Evolutionary conservation across 2,797 vertebrate genomes (phyloP).

Genomic region (Nyctalus aviator): DNA sequence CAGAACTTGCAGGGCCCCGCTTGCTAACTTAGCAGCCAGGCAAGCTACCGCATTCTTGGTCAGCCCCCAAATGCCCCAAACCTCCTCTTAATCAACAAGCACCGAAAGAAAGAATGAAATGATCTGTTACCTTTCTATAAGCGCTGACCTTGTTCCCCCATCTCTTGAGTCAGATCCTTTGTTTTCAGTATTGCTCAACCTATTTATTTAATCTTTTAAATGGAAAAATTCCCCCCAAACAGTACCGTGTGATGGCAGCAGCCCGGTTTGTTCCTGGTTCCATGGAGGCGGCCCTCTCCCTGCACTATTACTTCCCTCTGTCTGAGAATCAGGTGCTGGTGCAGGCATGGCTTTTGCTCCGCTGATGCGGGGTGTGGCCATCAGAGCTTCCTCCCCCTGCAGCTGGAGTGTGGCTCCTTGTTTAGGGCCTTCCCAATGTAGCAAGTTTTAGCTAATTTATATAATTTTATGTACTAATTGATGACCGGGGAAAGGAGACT

Average conservation of each 20-base stretch:
- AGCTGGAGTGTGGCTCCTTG: not conserved
- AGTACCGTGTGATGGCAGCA: not conserved
- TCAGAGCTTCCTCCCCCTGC: not conserved
- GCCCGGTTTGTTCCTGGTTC: not conserved
- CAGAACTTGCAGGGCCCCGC: not conserved
- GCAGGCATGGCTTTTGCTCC: not conserved
- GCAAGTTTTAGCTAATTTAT: not conserved
- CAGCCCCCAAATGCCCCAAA: not conserved
- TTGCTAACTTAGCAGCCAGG: not conserved
- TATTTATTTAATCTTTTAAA: not conserved
- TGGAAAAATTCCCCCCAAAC: not conserved
- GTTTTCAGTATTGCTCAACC: not conserved
- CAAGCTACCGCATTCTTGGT: not conserved
- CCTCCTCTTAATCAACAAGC: not conserved
- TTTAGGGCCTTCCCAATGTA: not conserved
- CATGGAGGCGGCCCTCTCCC: not conserved
- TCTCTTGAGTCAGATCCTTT: not conserved
- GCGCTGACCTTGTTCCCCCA: not conserved
- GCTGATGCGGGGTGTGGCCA: fast-evolving
- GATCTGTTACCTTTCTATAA: not conserved
- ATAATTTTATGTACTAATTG: not conserved
- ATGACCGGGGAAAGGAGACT: not conserved
- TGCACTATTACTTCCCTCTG: not conserved
- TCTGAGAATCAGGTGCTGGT: not conserved
- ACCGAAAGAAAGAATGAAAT: not conserved